Base-by-base conservation (phyloP, 1,140 invertebrate genomes). In the Drosophila tristis region DNA sequence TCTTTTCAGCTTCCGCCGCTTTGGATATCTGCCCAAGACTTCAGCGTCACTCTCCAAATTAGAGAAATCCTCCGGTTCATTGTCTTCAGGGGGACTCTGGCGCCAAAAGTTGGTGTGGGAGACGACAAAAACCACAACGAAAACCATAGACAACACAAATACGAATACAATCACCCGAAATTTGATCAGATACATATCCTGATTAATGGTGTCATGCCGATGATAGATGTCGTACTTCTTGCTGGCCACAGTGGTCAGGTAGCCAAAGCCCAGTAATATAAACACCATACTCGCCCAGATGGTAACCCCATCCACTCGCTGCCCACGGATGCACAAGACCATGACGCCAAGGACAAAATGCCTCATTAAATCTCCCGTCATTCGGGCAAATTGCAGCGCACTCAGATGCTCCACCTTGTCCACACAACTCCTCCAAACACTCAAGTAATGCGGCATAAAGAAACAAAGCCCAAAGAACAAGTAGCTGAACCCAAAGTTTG, bases 201-300 rank as follows among this genome's bases (percentile, higher is more conserved):
- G 9, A 5, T 44, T 49, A 16, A 20, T 15, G 7, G 26, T 16
- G 5, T 72, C 8, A 0, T 4, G 5, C 4, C 16, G 48, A 0
- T 16, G 11, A 11, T 50, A n/a, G 0, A 76, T 11, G 3, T 58
- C 2, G n/a, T 80, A 62, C 2, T 62, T 67, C 2, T 6, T n/a
- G 3, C 6, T 43, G 5, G 42, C 16, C 0, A 68, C 9, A 4
- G 25, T 6, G 0, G 13, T 0, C 25, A 84, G 2, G 20, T 61
- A 80, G 16, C 42, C 2, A 9, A 26, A 13, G 2, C 80, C 81
- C 2, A 68, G 0, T 0, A 76, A 2, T 2, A 76, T 25, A 9
- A 80, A 68, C 0, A 0, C 0, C 47, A 80, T 50, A 23, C 53
- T 56, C 15, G 47, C 48, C 80, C 80, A 84, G 5, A 71, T 13